A percentile compares a stretch with the other conserved stretches of the same genome.
Evolutionary conservation across 2,797 vertebrate species (phyloP).

Genomic region (Phataginus tetradactyla): DNA sequence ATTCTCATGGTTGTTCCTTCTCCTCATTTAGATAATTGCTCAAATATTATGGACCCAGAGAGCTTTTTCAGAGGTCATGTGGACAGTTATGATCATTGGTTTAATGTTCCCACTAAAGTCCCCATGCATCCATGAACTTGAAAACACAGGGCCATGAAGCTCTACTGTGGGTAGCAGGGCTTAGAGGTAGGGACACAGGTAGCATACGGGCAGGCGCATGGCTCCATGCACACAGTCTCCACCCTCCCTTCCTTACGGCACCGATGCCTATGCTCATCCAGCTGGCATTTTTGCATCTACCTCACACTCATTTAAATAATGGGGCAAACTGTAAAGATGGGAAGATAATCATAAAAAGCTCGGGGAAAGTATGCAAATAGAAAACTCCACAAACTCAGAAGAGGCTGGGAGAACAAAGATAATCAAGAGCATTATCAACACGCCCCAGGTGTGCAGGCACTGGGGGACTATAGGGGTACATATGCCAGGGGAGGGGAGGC

Average conservation of each 20-base stretch:
- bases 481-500: accelerated
- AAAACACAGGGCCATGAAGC: background rate
- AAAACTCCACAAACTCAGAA: constrained; percentile 18
- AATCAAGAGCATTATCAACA: constrained; percentile 67
- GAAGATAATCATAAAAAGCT: constrained; percentile 71
- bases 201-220: background rate
- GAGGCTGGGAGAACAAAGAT: constrained; percentile 64
- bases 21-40: background rate
- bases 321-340: constrained; percentile 61
- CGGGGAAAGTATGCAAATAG: constrained; percentile 67
- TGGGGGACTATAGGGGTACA: background rate
- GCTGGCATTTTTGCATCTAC: constrained; percentile 65
- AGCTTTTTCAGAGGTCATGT: background rate
- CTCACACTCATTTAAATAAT: constrained; percentile 72
- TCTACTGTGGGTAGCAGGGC: no score
- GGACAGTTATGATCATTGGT: background rate
- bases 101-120: background rate
- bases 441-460: constrained; percentile 47
- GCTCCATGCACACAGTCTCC: background rate
- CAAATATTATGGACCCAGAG: background rate
- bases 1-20: background rate
- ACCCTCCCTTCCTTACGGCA: background rate
- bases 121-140: background rate
- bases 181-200: background rate
- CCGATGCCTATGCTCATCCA: constrained; percentile 10